These are phyloP conservation scores for Aspidiotus destructor DNA, from an alignment of 2,888 invertebrate species.

Conservation along the genomic window DNA sequence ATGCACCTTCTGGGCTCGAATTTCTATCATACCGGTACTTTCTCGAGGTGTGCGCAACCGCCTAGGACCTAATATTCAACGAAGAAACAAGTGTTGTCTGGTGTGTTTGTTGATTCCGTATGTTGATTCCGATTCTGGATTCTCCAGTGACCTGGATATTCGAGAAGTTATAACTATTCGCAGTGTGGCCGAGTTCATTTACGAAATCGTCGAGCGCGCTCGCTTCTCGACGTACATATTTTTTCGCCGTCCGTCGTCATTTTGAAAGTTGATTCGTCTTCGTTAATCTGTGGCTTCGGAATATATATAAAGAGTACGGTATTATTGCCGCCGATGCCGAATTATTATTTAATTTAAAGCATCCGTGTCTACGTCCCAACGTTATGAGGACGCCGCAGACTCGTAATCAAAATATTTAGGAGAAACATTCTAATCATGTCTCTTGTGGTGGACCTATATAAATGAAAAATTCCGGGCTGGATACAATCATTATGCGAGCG, in stretches of 20 bases:
- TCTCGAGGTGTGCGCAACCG: constrained; percentile 28
- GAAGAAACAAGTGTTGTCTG: constrained; percentile 22
- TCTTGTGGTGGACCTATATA: no score
- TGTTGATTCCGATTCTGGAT: constrained; percentile 23
- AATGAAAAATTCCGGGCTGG: no score
- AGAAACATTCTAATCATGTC: no score
- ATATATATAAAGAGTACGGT: no score
- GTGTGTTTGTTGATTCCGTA: constrained; percentile 17
- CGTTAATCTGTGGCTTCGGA: background rate
- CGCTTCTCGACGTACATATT: background rate
- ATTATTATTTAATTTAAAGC: no score
- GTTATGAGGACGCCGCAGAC: no score
- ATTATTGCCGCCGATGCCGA: no score
- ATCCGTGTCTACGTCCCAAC: no score
- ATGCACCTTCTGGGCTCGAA: constrained; percentile 22
- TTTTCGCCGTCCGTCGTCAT: background rate
- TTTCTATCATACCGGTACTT: constrained; percentile 27
- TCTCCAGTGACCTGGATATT: constrained; percentile 20
- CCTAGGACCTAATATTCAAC: constrained; percentile 16
- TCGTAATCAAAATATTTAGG: no score
- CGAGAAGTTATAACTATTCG: constrained; percentile 14
- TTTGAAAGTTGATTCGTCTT: background rate
- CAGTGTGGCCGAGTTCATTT: constrained; percentile 12
- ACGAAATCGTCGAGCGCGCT: constrained; percentile 3
- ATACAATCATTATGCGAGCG: no score